Conservation (phyloP, 2,797 vertebrate species). For the Chromobotia macracanthus region DNA sequence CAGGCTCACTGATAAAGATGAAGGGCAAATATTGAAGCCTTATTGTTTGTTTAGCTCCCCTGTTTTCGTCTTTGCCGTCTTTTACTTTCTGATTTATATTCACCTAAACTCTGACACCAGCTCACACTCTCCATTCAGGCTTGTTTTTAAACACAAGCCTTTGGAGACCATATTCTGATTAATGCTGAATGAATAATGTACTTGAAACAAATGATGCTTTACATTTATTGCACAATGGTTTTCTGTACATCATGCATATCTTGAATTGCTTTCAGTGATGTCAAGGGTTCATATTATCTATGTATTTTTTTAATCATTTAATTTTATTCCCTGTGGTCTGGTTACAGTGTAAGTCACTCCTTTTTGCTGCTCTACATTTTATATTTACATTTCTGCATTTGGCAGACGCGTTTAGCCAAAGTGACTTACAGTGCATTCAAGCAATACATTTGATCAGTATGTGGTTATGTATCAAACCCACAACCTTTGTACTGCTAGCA, state of each 20-base stretch:
- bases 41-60: conserved; percentile 50
- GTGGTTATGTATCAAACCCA: no score
- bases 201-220: neutral
- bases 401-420: no score
- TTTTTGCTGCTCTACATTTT: no score
- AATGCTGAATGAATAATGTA: neutral
- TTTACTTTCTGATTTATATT: conserved; percentile 46
- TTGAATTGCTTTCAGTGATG: neutral
- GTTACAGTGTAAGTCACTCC: no score
- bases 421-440: no score
- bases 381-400: no score
- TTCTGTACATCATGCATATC: neutral
- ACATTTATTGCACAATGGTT: neutral
- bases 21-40: conserved; percentile 60
- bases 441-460: no score
- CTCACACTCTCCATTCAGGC: neutral
- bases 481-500: no score
- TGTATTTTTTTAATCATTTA: no score
- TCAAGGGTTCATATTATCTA: no score
- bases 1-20: conserved; percentile 60
- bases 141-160: neutral
- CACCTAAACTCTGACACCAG: conserved; percentile 9
- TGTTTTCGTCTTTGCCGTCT: conserved; percentile 46
- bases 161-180: conserved; percentile 4
- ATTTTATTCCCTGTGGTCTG: no score